Evolutionary conservation across 2,888 invertebrate genomes (phyloP).

Genomic region (Andricus quercusramuli): DNA sequence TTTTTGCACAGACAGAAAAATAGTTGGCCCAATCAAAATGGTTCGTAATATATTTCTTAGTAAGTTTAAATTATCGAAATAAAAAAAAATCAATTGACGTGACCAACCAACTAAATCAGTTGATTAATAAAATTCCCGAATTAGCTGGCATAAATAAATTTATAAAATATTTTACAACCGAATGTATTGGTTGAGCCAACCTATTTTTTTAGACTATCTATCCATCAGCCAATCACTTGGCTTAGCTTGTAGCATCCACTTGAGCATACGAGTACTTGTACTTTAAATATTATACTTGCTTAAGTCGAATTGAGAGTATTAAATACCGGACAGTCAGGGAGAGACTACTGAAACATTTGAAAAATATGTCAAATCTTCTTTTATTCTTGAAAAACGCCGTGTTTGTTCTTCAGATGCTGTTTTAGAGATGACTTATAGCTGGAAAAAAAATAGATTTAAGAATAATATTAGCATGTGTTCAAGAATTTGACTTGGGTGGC

Average conservation of each 20-base stretch:
- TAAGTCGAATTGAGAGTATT: neutral
- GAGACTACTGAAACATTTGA: neutral
- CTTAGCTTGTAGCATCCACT: neutral
- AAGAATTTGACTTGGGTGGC: too few species aligned
- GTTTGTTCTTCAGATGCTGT: conserved; percentile 18
- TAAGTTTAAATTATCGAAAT: neutral
- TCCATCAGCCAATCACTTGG: neutral
- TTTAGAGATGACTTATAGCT: conserved; percentile 20
- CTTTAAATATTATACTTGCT: neutral
- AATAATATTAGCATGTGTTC: too few species aligned
- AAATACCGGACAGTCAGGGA: neutral
- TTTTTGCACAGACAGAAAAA: neutral
- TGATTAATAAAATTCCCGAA: neutral
- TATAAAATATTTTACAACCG: neutral
- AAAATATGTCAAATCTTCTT: neutral
- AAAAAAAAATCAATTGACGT: too few species aligned
- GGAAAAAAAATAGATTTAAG: neutral
- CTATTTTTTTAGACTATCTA: neutral
- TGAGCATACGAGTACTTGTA: neutral
- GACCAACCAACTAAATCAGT: neutral
- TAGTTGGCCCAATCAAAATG: neutral
- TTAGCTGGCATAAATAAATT: neutral
- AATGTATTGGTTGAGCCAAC: neutral
- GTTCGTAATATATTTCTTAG: neutral
- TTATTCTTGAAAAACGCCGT: neutral